Evolutionary conservation across 2,113 vertebrate species (phyloP).

Genomic region (Phylloscopus trochilus): DNA sequence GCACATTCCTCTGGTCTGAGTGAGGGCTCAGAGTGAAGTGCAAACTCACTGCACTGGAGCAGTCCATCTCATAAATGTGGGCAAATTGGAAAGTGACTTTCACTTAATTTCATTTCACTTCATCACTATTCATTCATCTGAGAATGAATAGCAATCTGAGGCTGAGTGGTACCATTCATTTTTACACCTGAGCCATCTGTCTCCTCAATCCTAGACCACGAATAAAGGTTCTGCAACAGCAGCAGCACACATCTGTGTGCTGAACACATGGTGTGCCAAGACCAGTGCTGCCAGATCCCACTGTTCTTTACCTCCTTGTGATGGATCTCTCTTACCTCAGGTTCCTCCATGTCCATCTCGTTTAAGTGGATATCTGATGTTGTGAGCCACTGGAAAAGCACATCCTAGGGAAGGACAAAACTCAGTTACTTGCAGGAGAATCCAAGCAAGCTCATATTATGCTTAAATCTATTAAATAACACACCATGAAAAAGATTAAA

Average conservation of each 20-base stretch:
- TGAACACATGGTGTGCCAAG: neutral
- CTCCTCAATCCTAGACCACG: neutral
- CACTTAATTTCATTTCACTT: too few species aligned
- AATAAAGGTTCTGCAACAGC: neutral
- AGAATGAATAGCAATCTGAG: neutral
- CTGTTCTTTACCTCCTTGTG: neutral
- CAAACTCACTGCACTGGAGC: neutral
- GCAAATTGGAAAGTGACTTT: neutral
- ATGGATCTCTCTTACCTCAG: conserved; percentile 81
- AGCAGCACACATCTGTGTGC: neutral
- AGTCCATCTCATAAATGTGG: neutral
- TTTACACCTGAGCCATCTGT: neutral
- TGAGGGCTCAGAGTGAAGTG: neutral
- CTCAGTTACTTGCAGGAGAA: neutral
- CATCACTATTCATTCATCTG: too few species aligned
- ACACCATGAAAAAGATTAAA: neutral
- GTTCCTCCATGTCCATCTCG: conserved; percentile 92
- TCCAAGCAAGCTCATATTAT: neutral
- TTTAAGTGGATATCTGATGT: conserved; percentile 88
- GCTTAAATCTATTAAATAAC: neutral
- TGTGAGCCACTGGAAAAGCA: conserved; percentile 96
- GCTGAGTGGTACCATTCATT: neutral
- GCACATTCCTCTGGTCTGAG: neutral
- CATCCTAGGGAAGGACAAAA: conserved; percentile 77
- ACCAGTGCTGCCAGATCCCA: neutral